phyloP scores from a whole-genome alignment of 2,113 vertebrate genomes.

The Alces alces region DNA sequence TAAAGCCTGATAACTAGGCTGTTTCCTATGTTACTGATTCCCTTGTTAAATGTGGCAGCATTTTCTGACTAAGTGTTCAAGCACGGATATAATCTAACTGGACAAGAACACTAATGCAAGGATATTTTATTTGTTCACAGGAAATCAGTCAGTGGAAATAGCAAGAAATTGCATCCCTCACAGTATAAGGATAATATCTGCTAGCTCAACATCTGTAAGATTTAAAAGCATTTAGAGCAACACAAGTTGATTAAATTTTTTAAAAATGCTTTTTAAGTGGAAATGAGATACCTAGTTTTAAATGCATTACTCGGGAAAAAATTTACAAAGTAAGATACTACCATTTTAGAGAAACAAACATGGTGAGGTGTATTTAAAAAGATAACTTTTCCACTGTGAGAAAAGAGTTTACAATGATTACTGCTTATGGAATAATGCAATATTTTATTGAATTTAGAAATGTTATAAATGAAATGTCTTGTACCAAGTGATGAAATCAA shows the following conservation, averaged over 20 bases:
- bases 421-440: not conserved
- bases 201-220: not conserved
- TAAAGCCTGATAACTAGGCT: not conserved
- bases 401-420: not conserved
- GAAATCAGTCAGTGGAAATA: not conserved
- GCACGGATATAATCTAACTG: not conserved
- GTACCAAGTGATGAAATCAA: slow-evolving; percentile 29
- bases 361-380: not conserved
- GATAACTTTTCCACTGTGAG: not conserved
- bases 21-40: not conserved
- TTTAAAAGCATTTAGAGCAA: not conserved
- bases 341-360: not conserved
- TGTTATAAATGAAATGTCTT: slow-evolving; percentile 17
- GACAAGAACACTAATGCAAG: not conserved
- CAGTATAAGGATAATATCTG: not conserved
- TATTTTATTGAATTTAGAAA: slow-evolving; percentile 28
- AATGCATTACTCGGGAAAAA: not conserved
- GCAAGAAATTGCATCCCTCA: not conserved
- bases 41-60: not conserved
- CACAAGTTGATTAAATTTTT: not conserved
- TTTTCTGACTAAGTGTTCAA: not conserved
- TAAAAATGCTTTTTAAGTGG: not conserved
- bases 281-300: not conserved
- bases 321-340: not conserved
- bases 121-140: not conserved